Evolutionary conservation across 2,888 invertebrate genomes (phyloP).

Genomic region (Dryococelus australis): DNA sequence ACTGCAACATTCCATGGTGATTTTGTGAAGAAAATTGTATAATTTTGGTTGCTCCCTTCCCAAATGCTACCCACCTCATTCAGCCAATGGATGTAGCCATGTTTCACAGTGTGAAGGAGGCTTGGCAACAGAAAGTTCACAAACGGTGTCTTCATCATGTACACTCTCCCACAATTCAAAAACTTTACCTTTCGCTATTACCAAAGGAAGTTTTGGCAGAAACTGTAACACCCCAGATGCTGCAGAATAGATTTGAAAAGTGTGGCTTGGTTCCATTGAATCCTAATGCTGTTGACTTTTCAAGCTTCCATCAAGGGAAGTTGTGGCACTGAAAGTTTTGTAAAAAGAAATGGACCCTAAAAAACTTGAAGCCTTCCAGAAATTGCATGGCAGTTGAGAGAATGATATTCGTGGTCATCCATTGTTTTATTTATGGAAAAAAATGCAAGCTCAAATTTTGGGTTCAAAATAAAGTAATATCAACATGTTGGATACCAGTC

Average conservation of each 20-base stretch:
- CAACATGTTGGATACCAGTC: background rate
- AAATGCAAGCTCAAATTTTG: background rate
- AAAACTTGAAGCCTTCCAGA: background rate
- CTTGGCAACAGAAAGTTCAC: background rate
- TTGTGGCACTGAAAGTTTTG: background rate
- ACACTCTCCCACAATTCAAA: background rate
- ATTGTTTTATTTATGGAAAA: background rate
- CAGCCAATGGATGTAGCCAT: background rate
- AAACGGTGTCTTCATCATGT: background rate
- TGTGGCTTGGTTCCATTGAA: background rate
- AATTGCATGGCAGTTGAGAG: background rate
- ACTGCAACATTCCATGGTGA: background rate
- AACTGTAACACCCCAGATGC: background rate
- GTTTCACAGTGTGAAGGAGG: background rate
- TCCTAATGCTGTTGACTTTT: background rate
- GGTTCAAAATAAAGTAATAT: background rate
- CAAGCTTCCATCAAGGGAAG: background rate
- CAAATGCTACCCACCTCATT: constrained; percentile 16
- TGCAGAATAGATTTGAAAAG: background rate
- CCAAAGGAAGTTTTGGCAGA: background rate
- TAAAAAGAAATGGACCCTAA: background rate
- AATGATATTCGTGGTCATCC: background rate
- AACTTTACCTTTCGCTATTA: background rate
- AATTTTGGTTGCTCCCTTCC: constrained; percentile 43
- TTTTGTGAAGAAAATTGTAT: constrained; percentile 46